Percentiles rank a stretch among this genome's conserved stretches.
Conservation (phyloP, 1,140 invertebrate species). For the Danaus plexippus region DNA sequence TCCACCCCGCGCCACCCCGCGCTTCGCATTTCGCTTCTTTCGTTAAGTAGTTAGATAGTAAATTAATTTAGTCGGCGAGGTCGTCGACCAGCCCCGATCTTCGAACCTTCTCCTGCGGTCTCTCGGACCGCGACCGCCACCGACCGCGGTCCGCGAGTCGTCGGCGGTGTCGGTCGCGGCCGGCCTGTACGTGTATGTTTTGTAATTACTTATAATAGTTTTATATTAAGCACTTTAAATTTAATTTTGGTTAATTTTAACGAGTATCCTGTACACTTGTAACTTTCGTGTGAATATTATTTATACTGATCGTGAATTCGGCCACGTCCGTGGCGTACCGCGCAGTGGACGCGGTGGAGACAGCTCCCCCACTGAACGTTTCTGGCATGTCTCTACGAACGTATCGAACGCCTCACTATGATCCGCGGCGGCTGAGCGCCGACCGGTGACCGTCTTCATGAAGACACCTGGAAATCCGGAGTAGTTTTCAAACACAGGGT, state of each 20-base stretch:
- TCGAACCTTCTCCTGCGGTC: no score
- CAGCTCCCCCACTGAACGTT: no score
- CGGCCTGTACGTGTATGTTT: conserved; percentile 9
- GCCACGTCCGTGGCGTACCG: conserved; percentile 13
- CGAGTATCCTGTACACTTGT: conserved; percentile 11
- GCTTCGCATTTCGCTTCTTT: conserved; percentile 30
- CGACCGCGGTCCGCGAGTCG: no score
- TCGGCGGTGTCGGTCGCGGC: not conserved
- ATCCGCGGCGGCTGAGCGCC: no score
- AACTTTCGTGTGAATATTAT: conserved; percentile 19
- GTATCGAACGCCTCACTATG: no score
- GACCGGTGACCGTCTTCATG: no score
- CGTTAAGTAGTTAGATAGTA: conserved; percentile 61
- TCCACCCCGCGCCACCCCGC: not conserved
- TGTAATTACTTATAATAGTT: conserved; percentile 18
- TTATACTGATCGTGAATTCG: conserved; percentile 10
- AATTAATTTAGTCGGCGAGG: conserved; percentile 37
- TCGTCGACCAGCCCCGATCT: conserved; percentile 11
- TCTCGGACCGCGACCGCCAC: no score
- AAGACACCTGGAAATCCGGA: no score
- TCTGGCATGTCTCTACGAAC: no score
- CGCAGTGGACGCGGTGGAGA: conserved; percentile 5
- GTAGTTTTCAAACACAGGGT: no score
- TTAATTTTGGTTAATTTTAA: conserved; percentile 14
- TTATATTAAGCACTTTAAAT: conserved; percentile 16